Percentiles rank a stretch among this genome's conserved stretches.
phyloP scores from a whole-genome alignment of 2,797 vertebrate genomes.

The Thunnus albacares region DNA sequence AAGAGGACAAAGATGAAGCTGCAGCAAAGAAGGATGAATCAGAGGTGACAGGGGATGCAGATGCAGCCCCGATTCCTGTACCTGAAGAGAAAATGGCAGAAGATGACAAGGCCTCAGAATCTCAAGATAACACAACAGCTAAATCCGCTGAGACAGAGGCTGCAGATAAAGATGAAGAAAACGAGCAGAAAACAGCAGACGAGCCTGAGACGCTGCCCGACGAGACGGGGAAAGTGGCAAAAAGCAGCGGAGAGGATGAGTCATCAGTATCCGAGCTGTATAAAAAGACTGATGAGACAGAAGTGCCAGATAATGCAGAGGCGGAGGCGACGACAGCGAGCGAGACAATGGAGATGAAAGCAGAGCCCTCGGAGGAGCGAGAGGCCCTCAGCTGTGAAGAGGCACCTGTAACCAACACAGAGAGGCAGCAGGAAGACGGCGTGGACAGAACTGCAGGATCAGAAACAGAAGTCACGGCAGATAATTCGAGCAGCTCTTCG shows the following conservation, averaged over 20 bases:
- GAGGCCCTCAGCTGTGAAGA: slow-evolving; percentile 72
- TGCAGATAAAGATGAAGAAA: slow-evolving; percentile 41
- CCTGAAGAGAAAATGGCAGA: slow-evolving; percentile 42
- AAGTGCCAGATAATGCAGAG: slow-evolving; percentile 50
- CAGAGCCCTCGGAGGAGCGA: slow-evolving; percentile 66
- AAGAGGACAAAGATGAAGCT: slow-evolving; percentile 35
- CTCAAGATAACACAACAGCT: slow-evolving; percentile 36
- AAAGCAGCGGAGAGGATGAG: slow-evolving; percentile 63
- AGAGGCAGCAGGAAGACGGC: slow-evolving; percentile 46
- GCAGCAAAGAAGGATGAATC: slow-evolving; percentile 34
- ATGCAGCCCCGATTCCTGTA: slow-evolving; percentile 12
- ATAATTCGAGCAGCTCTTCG: slow-evolving; percentile 50
- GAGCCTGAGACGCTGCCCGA: slow-evolving; percentile 36
- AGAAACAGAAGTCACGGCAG: slow-evolving; percentile 49
- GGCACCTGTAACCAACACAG: slow-evolving; percentile 56
- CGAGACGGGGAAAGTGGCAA: slow-evolving; percentile 38
- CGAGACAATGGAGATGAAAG: slow-evolving; percentile 68
- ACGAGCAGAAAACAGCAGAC: slow-evolving; percentile 21
- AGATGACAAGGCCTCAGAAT: slow-evolving; percentile 46
- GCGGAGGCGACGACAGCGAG: slow-evolving; percentile 42
- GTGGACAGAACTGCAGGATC: slow-evolving; percentile 40
- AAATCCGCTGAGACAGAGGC: slow-evolving; percentile 25
- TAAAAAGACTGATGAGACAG: slow-evolving; percentile 59
- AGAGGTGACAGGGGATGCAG: slow-evolving; percentile 23
- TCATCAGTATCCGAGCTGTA: slow-evolving; percentile 47